Base-by-base conservation (phyloP, 2,888 invertebrate species). In the Melieria omissa region DNA sequence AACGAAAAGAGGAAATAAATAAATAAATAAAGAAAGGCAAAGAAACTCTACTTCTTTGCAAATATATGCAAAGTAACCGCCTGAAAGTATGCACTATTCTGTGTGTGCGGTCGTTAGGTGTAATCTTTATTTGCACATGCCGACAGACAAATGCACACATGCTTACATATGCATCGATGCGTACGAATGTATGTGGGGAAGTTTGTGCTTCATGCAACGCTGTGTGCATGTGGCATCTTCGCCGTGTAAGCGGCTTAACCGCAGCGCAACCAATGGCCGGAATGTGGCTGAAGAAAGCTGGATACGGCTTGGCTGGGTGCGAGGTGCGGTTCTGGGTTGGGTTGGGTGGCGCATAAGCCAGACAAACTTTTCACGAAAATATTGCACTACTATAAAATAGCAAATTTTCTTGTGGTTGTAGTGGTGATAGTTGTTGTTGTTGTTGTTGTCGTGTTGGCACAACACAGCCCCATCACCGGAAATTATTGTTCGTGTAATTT, bases 241-340 rank as follows among this genome's bases (percentile, higher is more conserved):
- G 16, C 16, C 10, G 14, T 10, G 16, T 58, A 58, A 58, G 58
- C 58, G 58, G 58, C 16, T 58, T 58, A 58, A 58, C n/a, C 10
- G 58, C 16, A 58, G 58, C 12, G 29, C 10, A 58, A 10, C 10
- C 58, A 58, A 58, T 10, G 16, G 16, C 58, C n/a, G 16, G 4
- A 29, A 58, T 5, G 29, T 16, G 8, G 57, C 16, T 57, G 10
- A 52, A 52, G 5, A 52, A 52, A 9, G 5, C 12, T n/a, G 14
- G 5, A 14, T 8, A 2, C 3, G 12, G 12, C 8, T 10, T 1
- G 8, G 12, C 49, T 8, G 12, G 49, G 49, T 10, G 12, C 49
- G 1, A 5, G 52, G 14, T 14, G 52, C 14, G 10, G 29, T 29
- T 29, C 29, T n/a, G n/a, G 29, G 29, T 29, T 29, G 3, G 29